These are phyloP conservation scores for Peromyscus eremicus DNA, from an alignment of 2,797 vertebrate species.

Conservation along the genomic window DNA sequence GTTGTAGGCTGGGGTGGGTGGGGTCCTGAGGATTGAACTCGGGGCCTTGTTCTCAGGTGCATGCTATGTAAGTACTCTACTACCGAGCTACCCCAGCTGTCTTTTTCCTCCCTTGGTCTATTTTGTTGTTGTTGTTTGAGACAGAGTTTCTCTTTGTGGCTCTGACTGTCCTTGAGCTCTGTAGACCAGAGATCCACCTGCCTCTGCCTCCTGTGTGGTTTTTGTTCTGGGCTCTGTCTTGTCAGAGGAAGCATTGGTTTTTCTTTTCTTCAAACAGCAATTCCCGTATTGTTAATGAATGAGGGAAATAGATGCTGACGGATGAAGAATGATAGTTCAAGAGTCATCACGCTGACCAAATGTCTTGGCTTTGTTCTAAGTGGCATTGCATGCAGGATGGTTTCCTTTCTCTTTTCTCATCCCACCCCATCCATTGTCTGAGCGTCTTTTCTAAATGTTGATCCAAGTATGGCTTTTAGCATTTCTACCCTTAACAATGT, in stretches of 20 bases:
- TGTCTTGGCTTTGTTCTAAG: conserved; percentile 30
- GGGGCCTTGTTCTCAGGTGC: not conserved
- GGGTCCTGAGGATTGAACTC: not conserved
- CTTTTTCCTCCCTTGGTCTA: not conserved
- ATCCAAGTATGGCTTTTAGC: not conserved
- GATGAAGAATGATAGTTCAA: conserved; percentile 46
- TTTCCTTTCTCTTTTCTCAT: not conserved
- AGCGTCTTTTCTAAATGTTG: conserved; percentile 32
- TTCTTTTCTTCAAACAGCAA: conserved; percentile 11
- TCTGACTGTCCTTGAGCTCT: not conserved
- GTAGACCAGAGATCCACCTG: not conserved
- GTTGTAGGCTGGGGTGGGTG: not conserved
- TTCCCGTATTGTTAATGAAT: not conserved
- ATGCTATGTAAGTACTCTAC: not conserved
- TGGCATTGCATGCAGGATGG: not conserved
- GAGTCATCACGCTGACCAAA: not conserved
- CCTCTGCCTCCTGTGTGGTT: not conserved
- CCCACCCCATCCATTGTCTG: not conserved
- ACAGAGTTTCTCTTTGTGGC: not conserved
- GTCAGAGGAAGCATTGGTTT: conserved; percentile 26
- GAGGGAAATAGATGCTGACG: not conserved
- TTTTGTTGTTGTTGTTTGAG: not conserved
- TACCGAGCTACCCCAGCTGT: not conserved
- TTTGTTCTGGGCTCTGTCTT: conserved; percentile 81
- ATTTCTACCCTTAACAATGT: not conserved